A percentile compares a stretch with the other conserved stretches of the same genome.
Conservation (phyloP, 2,113 vertebrate species). For the Diphyllodes magnificus region DNA sequence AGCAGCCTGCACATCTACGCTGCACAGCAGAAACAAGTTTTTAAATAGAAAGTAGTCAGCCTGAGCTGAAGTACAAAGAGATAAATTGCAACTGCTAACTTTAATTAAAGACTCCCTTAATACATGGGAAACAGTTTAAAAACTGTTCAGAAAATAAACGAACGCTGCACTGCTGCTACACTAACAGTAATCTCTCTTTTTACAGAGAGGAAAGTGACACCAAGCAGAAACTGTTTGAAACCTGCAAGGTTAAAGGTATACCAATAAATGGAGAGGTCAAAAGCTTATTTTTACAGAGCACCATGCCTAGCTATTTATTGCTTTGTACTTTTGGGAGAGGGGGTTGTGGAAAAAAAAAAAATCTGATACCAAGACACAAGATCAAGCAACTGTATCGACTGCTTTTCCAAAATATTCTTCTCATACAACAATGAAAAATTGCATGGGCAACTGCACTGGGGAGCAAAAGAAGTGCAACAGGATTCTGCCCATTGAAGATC, state of each 20-base stretch:
- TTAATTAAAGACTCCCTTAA: background rate
- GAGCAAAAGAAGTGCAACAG: background rate
- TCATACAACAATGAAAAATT: background rate
- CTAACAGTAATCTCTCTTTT: background rate
- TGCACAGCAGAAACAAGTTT: background rate
- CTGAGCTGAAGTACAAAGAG: background rate
- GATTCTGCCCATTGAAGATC: background rate
- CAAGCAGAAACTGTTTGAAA: background rate
- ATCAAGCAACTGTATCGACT: background rate
- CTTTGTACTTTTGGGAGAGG: background rate
- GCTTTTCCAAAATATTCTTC: background rate
- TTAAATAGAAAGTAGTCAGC: background rate
- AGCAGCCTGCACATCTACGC: background rate
- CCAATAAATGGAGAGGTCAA: constrained; percentile 1
- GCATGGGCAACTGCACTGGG: background rate
- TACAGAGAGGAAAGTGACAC: background rate
- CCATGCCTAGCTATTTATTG: background rate
- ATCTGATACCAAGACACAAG: background rate
- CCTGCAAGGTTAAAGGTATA: background rate
- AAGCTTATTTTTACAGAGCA: background rate
- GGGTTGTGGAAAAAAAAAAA: background rate
- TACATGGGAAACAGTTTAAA: background rate
- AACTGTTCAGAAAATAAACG: background rate
- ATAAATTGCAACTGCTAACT: background rate
- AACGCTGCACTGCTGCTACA: background rate